Evolutionary conservation across 2,888 invertebrate species (phyloP).

Genomic region (Strigamia transsilvanica): DNA sequence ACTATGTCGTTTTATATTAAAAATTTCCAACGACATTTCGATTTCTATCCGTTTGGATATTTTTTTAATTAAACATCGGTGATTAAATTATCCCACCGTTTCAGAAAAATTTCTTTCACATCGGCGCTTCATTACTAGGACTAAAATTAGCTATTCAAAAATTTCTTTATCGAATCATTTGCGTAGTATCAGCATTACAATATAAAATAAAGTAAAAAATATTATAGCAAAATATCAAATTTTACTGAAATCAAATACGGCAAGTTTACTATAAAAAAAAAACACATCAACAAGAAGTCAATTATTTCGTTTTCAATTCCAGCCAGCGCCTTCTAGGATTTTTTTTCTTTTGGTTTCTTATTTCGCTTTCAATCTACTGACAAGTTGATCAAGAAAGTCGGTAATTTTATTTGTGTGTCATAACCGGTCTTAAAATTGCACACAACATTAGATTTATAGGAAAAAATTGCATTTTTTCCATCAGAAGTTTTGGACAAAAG

Average conservation of each 20-base stretch:
- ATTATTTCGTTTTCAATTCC: too few relatives aligned
- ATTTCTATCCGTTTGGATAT: not conserved
- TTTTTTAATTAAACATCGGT: not conserved
- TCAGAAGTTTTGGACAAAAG: not conserved
- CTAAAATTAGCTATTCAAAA: too few relatives aligned
- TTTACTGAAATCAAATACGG: too few relatives aligned
- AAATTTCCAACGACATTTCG: not conserved
- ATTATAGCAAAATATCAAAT: too few relatives aligned
- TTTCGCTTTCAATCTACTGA: not conserved
- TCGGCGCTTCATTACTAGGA: too few relatives aligned
- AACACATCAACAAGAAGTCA: not conserved
- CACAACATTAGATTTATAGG: slow-evolving; percentile 9
- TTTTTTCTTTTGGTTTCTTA: not conserved
- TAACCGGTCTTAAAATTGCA: not conserved
- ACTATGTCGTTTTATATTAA: slow-evolving; percentile 22
- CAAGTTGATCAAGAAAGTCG: not conserved
- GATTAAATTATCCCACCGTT: slow-evolving; percentile 5
- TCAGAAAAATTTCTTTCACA: not conserved
- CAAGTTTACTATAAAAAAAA: too few relatives aligned
- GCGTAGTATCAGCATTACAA: too few relatives aligned
- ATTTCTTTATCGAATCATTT: too few relatives aligned
- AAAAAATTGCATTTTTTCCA: not conserved
- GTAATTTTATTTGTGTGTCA: slow-evolving; percentile 12
- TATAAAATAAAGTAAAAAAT: too few relatives aligned
- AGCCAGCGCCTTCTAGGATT: not conserved